Evolutionary conservation across 2,888 invertebrate genomes (phyloP).

Genomic region (Caenorhabditis auriculariae): DNA sequence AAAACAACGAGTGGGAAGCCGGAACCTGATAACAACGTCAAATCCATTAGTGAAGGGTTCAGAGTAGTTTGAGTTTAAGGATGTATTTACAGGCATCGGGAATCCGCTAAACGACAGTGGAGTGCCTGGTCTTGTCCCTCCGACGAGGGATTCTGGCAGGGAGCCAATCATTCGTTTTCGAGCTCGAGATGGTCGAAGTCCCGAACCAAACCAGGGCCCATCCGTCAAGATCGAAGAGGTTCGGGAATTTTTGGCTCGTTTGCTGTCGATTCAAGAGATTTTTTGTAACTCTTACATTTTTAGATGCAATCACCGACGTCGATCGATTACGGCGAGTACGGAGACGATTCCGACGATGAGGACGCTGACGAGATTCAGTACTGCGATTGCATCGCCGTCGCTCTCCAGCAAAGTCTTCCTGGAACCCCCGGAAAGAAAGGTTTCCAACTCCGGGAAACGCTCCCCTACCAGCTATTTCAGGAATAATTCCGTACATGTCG

Average conservation of each 20-base stretch:
- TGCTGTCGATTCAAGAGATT: background rate
- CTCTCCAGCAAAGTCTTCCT: slow-evolving; percentile 41
- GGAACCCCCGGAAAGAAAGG: slow-evolving; percentile 52
- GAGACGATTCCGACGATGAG: slow-evolving; percentile 7
- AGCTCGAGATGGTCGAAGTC: slow-evolving; percentile 14
- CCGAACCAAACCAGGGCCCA: slow-evolving; percentile 8
- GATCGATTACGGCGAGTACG: slow-evolving; percentile 23
- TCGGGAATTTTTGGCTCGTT: background rate
- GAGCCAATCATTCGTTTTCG: slow-evolving; percentile 23
- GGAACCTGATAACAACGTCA: too few relatives aligned
- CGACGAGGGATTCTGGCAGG: slow-evolving; percentile 17
- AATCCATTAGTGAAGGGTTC: too few relatives aligned
- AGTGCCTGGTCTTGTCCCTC: slow-evolving; percentile 25
- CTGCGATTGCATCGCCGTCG: slow-evolving; percentile 49
- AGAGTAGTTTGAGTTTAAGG: too few relatives aligned
- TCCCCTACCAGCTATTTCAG: slow-evolving; percentile 59
- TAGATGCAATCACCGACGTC: slow-evolving; percentile 26
- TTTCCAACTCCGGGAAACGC: slow-evolving; percentile 3
- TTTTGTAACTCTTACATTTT: too few relatives aligned
- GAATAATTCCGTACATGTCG: slow-evolving; percentile 58
- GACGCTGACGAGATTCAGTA: slow-evolving; percentile 46
- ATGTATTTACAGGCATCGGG: too few relatives aligned
- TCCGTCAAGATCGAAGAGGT: slow-evolving; percentile 28
- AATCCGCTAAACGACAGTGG: slow-evolving; percentile 30
- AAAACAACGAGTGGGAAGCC: too few relatives aligned